Evolutionary conservation across 2,113 vertebrate genomes (phyloP).

Genomic region (Chamaetylas fuelleborni): DNA sequence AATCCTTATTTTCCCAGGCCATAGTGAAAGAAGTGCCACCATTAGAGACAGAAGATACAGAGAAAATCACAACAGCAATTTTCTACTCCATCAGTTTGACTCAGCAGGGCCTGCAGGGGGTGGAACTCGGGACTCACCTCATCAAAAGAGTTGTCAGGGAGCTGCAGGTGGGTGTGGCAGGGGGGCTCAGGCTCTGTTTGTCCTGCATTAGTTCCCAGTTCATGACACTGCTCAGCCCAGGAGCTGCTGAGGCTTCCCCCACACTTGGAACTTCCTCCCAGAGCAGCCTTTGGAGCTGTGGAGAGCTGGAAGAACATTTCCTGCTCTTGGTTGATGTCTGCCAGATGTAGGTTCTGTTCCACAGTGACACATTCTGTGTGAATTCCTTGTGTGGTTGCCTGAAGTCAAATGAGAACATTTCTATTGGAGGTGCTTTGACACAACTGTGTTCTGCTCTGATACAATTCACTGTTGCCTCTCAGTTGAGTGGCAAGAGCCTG

Average conservation of each 20-base stretch:
- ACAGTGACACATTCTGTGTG: background rate
- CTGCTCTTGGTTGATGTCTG: background rate
- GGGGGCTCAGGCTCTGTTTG: background rate
- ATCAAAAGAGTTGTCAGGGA: slow-evolving; percentile 92
- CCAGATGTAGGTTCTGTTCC: background rate
- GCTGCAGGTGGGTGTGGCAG: slow-evolving; percentile 82
- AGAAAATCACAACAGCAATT: slow-evolving; percentile 83
- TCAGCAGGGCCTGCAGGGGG: slow-evolving; percentile 91
- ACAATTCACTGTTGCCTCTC: background rate
- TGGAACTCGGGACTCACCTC: slow-evolving; percentile 93
- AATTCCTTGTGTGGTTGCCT: background rate
- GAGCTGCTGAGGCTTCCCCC: background rate
- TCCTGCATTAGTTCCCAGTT: accelerated
- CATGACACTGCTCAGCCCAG: background rate
- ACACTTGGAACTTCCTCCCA: background rate
- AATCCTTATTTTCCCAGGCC: slow-evolving; percentile 66
- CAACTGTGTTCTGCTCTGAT: background rate
- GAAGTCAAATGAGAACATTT: background rate
- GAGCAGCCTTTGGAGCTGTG: background rate
- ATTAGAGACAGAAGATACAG: slow-evolving; percentile 80
- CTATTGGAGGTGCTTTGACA: background rate
- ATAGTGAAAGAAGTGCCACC: slow-evolving; percentile 86
- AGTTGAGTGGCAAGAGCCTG: background rate
- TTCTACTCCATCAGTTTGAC: slow-evolving; percentile 97
- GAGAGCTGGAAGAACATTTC: background rate